Conservation (phyloP, 92 coral and sea anemone genomes). For the Nematostella vectensis region DNA sequence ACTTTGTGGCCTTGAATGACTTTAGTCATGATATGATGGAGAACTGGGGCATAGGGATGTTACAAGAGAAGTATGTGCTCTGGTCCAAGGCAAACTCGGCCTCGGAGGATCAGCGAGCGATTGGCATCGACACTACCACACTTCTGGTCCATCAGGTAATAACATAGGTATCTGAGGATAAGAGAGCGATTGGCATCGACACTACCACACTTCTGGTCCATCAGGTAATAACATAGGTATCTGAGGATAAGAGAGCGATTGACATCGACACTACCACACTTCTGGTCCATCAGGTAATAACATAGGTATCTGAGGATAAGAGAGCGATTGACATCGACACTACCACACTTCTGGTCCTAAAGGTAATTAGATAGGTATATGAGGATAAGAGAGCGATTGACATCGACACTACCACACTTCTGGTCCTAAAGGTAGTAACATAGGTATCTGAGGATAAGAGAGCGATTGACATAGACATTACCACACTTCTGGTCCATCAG, state of each 20-base stretch:
- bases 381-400: too few relatives aligned
- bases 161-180: background rate
- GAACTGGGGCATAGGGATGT: slow-evolving; percentile 1
- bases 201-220: background rate
- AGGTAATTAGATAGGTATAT: too few relatives aligned
- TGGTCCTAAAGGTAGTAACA: too few relatives aligned
- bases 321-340: background rate
- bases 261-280: background rate
- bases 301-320: background rate
- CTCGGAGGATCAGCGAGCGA: background rate
- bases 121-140: background rate
- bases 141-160: background rate
- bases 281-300: background rate
- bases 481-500: too few relatives aligned
- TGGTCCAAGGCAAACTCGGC: slow-evolving; percentile 10
- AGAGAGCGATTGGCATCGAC: background rate
- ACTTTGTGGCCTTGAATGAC: background rate
- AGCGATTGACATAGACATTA: too few relatives aligned
- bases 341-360: background rate
- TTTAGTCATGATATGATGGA: background rate
- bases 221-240: background rate
- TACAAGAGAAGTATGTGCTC: background rate
- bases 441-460: too few relatives aligned
- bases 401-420: too few relatives aligned
- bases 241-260: background rate